phyloP scores from a whole-genome alignment of 2,888 invertebrate species.

The Nephrotoma guestfalica region DNA sequence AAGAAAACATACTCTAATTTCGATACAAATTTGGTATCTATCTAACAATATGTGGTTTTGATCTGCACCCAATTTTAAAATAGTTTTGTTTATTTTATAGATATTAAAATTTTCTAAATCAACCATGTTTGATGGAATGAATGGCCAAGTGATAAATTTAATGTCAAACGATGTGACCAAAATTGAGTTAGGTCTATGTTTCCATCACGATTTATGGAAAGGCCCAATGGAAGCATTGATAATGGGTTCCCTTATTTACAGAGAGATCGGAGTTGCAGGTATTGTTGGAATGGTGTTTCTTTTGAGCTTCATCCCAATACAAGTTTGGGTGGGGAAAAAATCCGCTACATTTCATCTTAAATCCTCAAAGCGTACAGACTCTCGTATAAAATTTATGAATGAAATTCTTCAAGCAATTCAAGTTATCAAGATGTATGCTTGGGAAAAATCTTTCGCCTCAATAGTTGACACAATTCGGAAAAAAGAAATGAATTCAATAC shows the following conservation, averaged over 20 bases:
- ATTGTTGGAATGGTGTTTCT: slow-evolving; percentile 55
- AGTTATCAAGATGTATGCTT: slow-evolving; percentile 81
- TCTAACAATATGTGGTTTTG: no score
- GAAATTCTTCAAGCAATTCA: slow-evolving; percentile 73
- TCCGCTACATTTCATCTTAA: slow-evolving; percentile 47
- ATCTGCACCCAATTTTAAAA: not conserved
- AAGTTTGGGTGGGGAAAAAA: slow-evolving; percentile 56
- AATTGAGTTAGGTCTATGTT: slow-evolving; percentile 79
- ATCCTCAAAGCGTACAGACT: slow-evolving; percentile 69
- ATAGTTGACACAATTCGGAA: slow-evolving; percentile 59
- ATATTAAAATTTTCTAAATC: slow-evolving; percentile 56
- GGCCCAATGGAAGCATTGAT: slow-evolving; percentile 53
- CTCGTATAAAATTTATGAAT: slow-evolving; percentile 76
- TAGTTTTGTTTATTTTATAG: slow-evolving; percentile 13
- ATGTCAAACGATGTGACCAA: slow-evolving; percentile 89
- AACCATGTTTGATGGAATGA: slow-evolving; percentile 70
- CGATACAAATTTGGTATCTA: no score
- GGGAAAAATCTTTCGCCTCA: slow-evolving; percentile 65
- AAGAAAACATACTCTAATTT: no score
- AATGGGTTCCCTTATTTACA: slow-evolving; percentile 38
- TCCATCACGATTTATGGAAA: slow-evolving; percentile 84
- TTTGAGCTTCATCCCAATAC: slow-evolving; percentile 57
- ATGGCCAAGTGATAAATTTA: slow-evolving; percentile 69
- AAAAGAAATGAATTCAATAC: slow-evolving; percentile 53
- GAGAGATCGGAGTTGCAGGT: slow-evolving; percentile 47